Percentiles rank a stretch among this genome's conserved stretches.
These are phyloP conservation scores for Cryptosula pallasiana DNA, from an alignment of 2,888 invertebrate genomes.

Conservation along the genomic window DNA sequence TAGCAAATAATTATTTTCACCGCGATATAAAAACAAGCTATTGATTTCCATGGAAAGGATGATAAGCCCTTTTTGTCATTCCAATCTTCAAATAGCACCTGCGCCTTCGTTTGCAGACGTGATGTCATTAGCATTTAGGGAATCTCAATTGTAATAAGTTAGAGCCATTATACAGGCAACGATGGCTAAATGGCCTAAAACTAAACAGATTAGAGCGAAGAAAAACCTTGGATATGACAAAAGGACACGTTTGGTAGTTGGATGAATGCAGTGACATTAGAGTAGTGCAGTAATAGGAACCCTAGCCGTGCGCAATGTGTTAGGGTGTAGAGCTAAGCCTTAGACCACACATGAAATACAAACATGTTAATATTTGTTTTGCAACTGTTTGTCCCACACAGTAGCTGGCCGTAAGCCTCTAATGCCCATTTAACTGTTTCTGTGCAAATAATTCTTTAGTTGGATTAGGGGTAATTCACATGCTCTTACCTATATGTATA, in stretches of 20 bases:
- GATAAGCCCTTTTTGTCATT: background rate
- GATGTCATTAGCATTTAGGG: slow-evolving; percentile 12
- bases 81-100: slow-evolving; percentile 10
- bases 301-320: background rate
- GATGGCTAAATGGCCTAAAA: slow-evolving; percentile 6
- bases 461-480: slow-evolving; percentile 16
- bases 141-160: background rate
- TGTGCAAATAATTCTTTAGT: slow-evolving; percentile 21
- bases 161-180: background rate
- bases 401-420: background rate
- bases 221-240: slow-evolving; percentile 13
- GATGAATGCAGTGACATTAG: slow-evolving; percentile 1
- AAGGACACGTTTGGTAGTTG: background rate
- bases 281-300: background rate
- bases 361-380: slow-evolving; percentile 12
- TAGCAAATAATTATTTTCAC: background rate
- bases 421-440: slow-evolving; percentile 19
- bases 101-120: background rate
- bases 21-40: background rate
- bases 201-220: slow-evolving; percentile 18
- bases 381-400: background rate
- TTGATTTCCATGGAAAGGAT: background rate
- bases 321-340: slow-evolving; percentile 14
- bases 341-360: slow-evolving; percentile 24
- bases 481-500: background rate